Conservation (phyloP, 2,113 vertebrate species). For the Gopherus flavomarginatus region DNA sequence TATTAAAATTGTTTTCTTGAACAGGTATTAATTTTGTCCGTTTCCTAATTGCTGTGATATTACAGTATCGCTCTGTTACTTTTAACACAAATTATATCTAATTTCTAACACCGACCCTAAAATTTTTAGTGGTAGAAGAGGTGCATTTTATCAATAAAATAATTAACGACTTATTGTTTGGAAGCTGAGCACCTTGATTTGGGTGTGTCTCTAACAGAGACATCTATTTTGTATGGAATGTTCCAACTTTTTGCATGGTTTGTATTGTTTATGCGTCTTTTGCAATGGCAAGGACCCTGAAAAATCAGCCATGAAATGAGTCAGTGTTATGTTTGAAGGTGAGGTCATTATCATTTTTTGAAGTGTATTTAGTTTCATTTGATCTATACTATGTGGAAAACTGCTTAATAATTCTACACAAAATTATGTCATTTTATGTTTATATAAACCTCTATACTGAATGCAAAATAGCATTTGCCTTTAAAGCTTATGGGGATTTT, state of each 20-base stretch:
- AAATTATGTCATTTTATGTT: background rate
- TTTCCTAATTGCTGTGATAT: background rate
- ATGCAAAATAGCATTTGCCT: background rate
- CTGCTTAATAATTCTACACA: background rate
- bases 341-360: constrained; percentile 20
- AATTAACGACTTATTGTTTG: background rate
- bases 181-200: constrained; percentile 33
- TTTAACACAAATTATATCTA: constrained; percentile 34
- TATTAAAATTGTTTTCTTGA: background rate
- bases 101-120: constrained; percentile 37
- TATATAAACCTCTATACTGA: background rate
- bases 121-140: background rate
- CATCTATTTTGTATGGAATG: constrained; percentile 48
- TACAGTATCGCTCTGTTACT: background rate
- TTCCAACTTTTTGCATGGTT: constrained; percentile 10
- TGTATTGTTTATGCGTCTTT: constrained; percentile 25
- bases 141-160: background rate
- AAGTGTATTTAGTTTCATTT: constrained; percentile 34
- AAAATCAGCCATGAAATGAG: constrained; percentile 34
- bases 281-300: constrained; percentile 30
- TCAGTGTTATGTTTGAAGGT: constrained; percentile 42
- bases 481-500: background rate
- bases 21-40: background rate
- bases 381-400: background rate
- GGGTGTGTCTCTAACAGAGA: constrained; percentile 35